Evolutionary conservation across 2,113 vertebrate genomes (phyloP).

Genomic region (Puntigrus tetrazona): DNA sequence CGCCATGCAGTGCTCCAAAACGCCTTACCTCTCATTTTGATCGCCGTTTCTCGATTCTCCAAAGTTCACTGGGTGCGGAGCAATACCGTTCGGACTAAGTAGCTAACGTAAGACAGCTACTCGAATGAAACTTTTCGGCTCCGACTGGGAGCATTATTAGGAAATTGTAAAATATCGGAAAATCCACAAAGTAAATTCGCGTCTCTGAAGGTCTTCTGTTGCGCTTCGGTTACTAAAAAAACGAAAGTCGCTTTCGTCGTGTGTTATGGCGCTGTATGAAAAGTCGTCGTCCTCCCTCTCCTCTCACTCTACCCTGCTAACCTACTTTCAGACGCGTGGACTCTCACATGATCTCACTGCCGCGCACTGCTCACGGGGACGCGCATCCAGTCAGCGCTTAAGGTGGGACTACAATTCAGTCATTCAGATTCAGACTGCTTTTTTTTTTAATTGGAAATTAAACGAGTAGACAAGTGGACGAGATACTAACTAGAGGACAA

Average conservation of each 20-base stretch:
- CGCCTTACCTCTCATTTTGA: constrained; percentile 77
- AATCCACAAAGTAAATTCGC: constrained; percentile 8
- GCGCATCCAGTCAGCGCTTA: constrained; percentile 70
- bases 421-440: not conserved
- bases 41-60: constrained; percentile 36
- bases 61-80: constrained; percentile 47
- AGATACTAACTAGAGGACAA: too few relatives aligned
- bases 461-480: too few relatives aligned
- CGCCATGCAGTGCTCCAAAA: not conserved
- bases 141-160: constrained; percentile 39
- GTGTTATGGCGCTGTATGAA: constrained; percentile 6
- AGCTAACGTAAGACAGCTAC: constrained; percentile 22
- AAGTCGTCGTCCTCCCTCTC: constrained; percentile 64
- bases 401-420: constrained; percentile 57
- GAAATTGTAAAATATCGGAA: not conserved
- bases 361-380: constrained; percentile 63
- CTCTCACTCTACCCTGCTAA: constrained; percentile 78
- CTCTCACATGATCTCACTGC: constrained; percentile 78
- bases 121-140: constrained; percentile 22
- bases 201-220: not conserved
- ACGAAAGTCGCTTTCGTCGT: not conserved
- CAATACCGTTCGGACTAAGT: constrained; percentile 28
- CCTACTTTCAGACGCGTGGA: constrained; percentile 79
- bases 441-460: too few relatives aligned
- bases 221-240: not conserved